phyloP scores from a whole-genome alignment of 2,113 vertebrate species.

The Dasyurus viverrinus region DNA sequence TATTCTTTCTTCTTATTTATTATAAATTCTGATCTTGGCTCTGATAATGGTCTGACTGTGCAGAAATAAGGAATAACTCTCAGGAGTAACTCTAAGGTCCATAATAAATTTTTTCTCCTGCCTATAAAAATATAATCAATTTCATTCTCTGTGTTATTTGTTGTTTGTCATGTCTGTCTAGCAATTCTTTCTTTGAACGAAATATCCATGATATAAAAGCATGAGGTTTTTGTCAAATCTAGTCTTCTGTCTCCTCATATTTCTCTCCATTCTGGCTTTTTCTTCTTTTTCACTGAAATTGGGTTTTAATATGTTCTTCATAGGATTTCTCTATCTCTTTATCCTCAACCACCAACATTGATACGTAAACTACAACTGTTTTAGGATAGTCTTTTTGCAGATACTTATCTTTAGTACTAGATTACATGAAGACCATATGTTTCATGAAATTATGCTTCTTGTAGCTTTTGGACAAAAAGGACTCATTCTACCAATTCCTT shows the following conservation, averaged over 20 bases:
- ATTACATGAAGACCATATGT: background rate
- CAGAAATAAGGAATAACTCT: background rate
- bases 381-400: background rate
- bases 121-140: background rate
- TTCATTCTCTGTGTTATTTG: background rate
- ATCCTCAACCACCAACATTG: background rate
- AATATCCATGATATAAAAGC: background rate
- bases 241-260: background rate
- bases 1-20: background rate
- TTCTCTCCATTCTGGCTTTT: background rate
- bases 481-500: background rate
- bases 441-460: background rate
- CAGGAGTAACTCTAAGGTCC: background rate
- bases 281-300: background rate
- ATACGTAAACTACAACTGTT: background rate
- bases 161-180: background rate
- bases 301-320: background rate
- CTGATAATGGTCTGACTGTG: background rate
- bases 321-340: background rate
- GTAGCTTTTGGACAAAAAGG: background rate
- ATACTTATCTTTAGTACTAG: background rate
- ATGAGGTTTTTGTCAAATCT: background rate
- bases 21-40: background rate
- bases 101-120: background rate
- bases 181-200: background rate